Conservation (phyloP, 2,888 invertebrate genomes). For the Leptopilina syphax region DNA sequence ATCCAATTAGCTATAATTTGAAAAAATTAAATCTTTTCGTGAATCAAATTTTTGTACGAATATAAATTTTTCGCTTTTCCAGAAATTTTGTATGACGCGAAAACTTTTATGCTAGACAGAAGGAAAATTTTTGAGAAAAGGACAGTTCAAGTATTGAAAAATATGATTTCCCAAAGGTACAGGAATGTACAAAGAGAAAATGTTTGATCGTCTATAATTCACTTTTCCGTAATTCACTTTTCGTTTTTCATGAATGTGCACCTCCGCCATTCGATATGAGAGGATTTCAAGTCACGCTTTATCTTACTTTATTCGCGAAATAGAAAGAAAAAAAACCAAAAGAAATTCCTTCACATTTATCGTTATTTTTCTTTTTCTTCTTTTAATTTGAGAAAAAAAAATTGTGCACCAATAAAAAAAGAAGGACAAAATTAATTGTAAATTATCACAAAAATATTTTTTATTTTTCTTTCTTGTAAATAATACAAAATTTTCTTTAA, state of each 20-base stretch:
- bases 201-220: constrained; percentile 32
- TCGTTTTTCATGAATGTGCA: constrained; percentile 17
- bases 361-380: not conserved
- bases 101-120: not conserved
- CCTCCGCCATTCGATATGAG: not conserved
- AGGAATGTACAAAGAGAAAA: constrained; percentile 17
- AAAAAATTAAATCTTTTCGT: no score
- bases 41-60: no score
- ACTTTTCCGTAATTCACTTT: constrained; percentile 25
- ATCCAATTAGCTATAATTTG: no score
- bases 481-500: no score
- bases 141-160: constrained; percentile 21
- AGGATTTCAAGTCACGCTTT: not conserved
- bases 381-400: no score
- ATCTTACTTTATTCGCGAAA: not conserved
- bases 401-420: no score
- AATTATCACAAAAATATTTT: no score
- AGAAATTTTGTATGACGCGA: no score
- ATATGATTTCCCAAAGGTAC: constrained; percentile 32
- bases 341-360: not conserved
- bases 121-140: not conserved
- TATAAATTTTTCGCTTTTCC: no score
- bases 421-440: no score
- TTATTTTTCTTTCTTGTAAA: no score
- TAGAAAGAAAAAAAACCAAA: not conserved